These are phyloP conservation scores for Rapana venosa DNA, from an alignment of 2,888 invertebrate genomes.

Conservation along the genomic window DNA sequence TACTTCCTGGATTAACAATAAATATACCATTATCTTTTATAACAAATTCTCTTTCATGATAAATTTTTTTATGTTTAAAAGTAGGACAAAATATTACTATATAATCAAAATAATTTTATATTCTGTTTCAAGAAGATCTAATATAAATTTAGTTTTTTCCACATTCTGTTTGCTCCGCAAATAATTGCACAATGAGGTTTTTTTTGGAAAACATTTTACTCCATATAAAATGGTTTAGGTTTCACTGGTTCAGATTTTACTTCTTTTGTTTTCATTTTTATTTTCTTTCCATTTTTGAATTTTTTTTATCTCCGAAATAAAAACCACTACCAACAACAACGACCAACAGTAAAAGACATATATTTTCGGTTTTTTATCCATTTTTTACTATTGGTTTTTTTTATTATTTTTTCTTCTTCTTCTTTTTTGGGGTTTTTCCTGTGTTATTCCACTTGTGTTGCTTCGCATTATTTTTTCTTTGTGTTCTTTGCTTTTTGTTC, in stretches of 20 bases:
- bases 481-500: neutral
- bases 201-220: neutral
- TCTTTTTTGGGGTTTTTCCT: slow-evolving; percentile 2
- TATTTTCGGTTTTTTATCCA: neutral
- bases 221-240: slow-evolving; percentile 10
- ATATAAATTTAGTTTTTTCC: slow-evolving; percentile 7
- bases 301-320: neutral
- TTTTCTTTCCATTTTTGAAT: neutral
- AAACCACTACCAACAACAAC: neutral
- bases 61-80: slow-evolving; percentile 18
- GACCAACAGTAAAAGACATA: neutral
- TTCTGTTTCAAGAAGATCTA: slow-evolving; percentile 3
- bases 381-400: neutral
- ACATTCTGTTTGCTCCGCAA: slow-evolving; percentile 18
- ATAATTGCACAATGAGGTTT: slow-evolving; percentile 14
- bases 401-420: neutral
- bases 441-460: too few species aligned
- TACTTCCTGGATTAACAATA: slow-evolving; percentile 12
- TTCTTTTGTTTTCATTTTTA: neutral
- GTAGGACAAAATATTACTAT: neutral
- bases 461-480: slow-evolving; percentile 13
- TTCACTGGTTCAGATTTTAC: slow-evolving; percentile 9
- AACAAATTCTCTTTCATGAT: slow-evolving; percentile 12
- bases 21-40: neutral
- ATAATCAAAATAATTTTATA: neutral